Base-by-base conservation (phyloP, 2,888 invertebrate genomes). In the Trachelus stipa region DNA sequence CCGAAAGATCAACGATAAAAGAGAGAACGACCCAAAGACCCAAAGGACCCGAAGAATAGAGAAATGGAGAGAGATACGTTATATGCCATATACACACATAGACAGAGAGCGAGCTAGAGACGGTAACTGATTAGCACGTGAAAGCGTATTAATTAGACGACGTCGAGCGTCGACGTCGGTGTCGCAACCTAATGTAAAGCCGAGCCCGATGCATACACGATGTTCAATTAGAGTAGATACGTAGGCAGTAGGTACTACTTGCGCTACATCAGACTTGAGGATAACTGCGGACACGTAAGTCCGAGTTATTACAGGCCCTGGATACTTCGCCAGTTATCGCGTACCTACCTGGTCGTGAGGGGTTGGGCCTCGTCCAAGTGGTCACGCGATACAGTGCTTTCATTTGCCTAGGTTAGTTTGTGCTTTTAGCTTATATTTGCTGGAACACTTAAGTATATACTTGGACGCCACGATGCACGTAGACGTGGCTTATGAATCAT, bases 361-460 rank as follows among this genome's bases (percentile, higher is more conserved):
- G 75, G 76, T 76, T 73, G 78, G 76, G 73, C 78, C 68, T 76
- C 75, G 78, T 78, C 76, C 69, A 81, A 83, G 79, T 77, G 84
- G 83, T 86, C 86, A 86, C 86, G 85, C 86, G 82, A 85, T 84
- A 78, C 80, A 73, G 73, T 81, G 80, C 78, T 76, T 78, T 76
- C 78, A 78, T 78, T 78, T 69, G 75, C 73, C 73, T 34, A 31
- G 73, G 71, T 35, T 78, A 73, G 71, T 69, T 78, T 78, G 75
- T 76, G 73, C 75, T 78, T 78, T 78, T 76, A 73, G 68, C 73
- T 76, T 76, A 23, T 78, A 76, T 73, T 78, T 78, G 75, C 71
- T 33, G 34, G 76, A 76, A 37, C 37, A 73, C 73, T 73, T 73
- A 75, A 77, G 37, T 31, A 40, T 68, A 69, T 73, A 40, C 73